Evolutionary conservation across 1,140 invertebrate genomes (phyloP).

Genomic region (Scaptomyza montana): DNA sequence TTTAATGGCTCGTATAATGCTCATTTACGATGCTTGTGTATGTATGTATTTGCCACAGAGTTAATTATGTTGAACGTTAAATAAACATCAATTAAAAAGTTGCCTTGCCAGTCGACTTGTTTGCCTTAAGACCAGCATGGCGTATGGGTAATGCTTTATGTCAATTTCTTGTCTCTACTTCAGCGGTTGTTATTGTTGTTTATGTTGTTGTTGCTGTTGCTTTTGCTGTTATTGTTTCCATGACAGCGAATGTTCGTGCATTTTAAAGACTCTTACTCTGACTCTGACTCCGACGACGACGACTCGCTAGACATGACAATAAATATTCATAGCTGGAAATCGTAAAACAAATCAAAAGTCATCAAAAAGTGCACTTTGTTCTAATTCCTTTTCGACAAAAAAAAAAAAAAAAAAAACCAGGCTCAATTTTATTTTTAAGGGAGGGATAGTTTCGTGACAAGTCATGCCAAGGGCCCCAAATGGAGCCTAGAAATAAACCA

Average conservation of each 20-base stretch:
- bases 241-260: conserved; percentile 68
- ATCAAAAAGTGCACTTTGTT: conserved; percentile 81
- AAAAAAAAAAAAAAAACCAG: conserved; percentile 1
- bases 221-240: conserved; percentile 54
- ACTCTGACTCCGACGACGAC: conserved; percentile 11
- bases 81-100: conserved; percentile 80
- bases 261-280: conserved; percentile 62
- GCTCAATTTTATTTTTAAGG: background rate
- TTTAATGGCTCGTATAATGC: conserved; percentile 75
- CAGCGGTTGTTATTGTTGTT: background rate
- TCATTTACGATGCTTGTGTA: conserved; percentile 63
- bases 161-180: conserved; percentile 28
- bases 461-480: conserved; percentile 59
- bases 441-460: conserved; percentile 52
- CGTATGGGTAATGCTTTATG: conserved; percentile 51
- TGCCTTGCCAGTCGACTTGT: conserved; percentile 6
- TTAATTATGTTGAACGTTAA: conserved; percentile 82
- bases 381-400: conserved; percentile 60
- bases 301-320: conserved; percentile 60
- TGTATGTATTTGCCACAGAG: conserved; percentile 58
- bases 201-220: conserved; percentile 19
- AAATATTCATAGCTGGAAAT: conserved; percentile 77
- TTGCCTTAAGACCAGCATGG: conserved; percentile 20
- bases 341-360: conserved; percentile 82
- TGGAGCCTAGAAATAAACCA: conserved; percentile 20